A percentile compares a stretch with the other conserved stretches of the same genome.
phyloP scores from a whole-genome alignment of 2,113 vertebrate species.

The Perognathus longimembris region DNA sequence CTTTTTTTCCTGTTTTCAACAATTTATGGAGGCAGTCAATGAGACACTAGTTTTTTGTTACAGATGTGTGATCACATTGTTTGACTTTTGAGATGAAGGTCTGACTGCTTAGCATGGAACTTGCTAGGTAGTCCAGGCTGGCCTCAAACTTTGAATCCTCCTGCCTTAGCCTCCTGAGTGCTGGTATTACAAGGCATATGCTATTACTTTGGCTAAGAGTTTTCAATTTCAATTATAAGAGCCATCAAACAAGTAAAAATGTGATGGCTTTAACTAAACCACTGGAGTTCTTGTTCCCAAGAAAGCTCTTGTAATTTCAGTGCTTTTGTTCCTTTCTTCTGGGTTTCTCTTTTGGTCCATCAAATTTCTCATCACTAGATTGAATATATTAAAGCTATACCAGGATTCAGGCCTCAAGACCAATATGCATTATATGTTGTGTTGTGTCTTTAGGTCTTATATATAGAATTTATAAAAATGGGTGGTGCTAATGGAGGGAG shows the following conservation, averaged over 20 bases:
- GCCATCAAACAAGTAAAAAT: constrained; percentile 37
- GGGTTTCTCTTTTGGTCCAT: background rate
- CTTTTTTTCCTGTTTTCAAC: constrained; percentile 17
- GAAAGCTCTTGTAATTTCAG: accelerated
- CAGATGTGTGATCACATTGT: background rate
- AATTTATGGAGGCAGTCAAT: background rate
- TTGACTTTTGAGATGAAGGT: constrained; percentile 1
- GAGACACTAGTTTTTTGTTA: constrained; percentile 2
- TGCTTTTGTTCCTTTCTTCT: background rate
- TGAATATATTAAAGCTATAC: background rate
- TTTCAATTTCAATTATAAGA: constrained; percentile 43
- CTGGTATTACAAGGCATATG: too few species aligned
- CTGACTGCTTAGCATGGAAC: too few species aligned
- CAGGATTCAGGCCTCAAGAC: constrained; percentile 10
- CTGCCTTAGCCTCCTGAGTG: too few species aligned
- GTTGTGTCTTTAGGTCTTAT: constrained; percentile 39
- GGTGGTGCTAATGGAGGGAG: constrained; percentile 60
- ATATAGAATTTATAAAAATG: constrained; percentile 56
- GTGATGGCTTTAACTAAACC: constrained; percentile 31
- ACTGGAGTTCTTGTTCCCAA: background rate
- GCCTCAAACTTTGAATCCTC: too few species aligned
- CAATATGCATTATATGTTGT: background rate
- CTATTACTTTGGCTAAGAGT: background rate
- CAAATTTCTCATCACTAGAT: constrained; percentile 18
- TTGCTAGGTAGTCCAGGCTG: too few species aligned